Percentiles rank a stretch among this genome's conserved stretches.
phyloP scores from a whole-genome alignment of 2,888 invertebrate genomes.

The Heteropelma amictum region DNA sequence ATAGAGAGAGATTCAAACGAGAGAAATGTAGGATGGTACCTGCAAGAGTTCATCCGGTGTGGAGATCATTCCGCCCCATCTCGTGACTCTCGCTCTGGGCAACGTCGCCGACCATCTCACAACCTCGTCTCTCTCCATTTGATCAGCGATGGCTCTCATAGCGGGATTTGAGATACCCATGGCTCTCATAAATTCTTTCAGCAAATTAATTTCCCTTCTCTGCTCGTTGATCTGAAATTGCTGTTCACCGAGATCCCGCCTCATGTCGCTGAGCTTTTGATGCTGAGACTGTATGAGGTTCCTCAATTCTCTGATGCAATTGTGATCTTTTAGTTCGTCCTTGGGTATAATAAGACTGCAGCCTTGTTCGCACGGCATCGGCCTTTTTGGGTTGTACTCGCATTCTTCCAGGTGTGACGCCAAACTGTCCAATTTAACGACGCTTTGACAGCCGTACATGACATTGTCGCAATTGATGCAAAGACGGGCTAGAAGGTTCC shows the following conservation, averaged over 20 bases:
- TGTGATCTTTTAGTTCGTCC: conserved; percentile 96
- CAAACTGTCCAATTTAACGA: conserved; percentile 92
- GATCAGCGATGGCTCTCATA: conserved; percentile 94
- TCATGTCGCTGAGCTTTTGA: conserved; percentile 90
- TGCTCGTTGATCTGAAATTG: conserved; percentile 93
- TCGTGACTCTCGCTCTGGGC: conserved; percentile 91
- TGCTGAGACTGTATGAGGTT: conserved; percentile 91
- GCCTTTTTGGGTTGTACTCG: conserved; percentile 95
- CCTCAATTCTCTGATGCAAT: conserved; percentile 93
- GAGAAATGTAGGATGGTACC: conserved; percentile 80
- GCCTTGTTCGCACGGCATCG: conserved; percentile 94
- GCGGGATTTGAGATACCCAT: conserved; percentile 95
- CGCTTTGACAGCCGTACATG: conserved; percentile 89
- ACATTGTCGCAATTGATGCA: conserved; percentile 95
- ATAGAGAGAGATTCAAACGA: neutral
- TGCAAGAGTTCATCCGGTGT: conserved; percentile 96
- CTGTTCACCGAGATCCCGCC: conserved; percentile 91
- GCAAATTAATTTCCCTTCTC: conserved; percentile 90
- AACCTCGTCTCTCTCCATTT: conserved; percentile 96
- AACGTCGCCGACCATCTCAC: conserved; percentile 92
- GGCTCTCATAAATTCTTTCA: conserved; percentile 96
- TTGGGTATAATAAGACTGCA: conserved; percentile 97
- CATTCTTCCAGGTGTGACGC: conserved; percentile 94
- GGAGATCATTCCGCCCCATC: conserved; percentile 99
- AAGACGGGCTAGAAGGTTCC: conserved; percentile 93